Conservation (phyloP, 2,113 vertebrate genomes). For the Plestiodon gilberti region DNA sequence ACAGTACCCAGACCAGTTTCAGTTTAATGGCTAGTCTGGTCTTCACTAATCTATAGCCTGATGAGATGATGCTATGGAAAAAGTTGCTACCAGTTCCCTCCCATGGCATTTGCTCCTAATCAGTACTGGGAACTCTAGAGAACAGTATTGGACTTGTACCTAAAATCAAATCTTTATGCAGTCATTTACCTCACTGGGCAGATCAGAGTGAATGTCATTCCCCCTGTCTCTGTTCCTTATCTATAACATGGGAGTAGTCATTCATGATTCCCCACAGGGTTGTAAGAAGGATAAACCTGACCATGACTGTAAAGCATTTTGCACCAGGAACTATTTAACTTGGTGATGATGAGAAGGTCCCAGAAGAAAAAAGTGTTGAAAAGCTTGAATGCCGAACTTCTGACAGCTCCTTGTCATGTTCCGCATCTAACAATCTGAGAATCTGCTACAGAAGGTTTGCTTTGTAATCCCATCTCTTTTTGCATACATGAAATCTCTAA, state of each 20-base stretch:
- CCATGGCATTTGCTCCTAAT: background rate
- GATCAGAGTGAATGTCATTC: background rate
- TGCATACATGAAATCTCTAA: background rate
- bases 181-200: background rate
- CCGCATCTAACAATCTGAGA: background rate
- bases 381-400: background rate
- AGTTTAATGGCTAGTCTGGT: background rate
- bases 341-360: background rate
- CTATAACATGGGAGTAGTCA: background rate
- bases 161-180: background rate
- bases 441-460: background rate
- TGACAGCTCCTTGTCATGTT: background rate
- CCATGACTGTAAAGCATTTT: background rate
- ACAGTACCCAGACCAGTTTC: background rate
- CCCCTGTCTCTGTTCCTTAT: background rate
- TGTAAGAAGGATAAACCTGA: background rate
- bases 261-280: no score
- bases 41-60: no score
- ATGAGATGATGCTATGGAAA: no score
- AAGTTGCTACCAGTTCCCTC: background rate
- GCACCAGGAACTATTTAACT: no score
- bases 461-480: background rate
- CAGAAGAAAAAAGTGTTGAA: background rate
- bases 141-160: background rate
- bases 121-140: background rate